Base-by-base conservation (phyloP, 2,113 vertebrate species). In the Platanista minor region DNA sequence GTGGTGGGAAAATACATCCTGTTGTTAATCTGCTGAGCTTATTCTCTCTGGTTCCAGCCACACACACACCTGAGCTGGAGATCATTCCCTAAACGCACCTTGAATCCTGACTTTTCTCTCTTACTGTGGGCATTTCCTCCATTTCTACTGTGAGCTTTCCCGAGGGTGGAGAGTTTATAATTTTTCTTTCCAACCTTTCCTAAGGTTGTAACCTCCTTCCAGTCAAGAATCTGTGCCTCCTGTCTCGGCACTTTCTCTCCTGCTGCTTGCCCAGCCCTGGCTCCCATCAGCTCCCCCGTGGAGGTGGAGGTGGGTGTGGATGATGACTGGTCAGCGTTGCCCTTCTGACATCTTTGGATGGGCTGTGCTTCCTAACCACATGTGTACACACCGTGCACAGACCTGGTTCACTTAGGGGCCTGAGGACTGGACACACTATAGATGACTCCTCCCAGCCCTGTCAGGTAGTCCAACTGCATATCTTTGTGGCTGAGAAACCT, bases 351-450 rank as follows among this genome's bases (percentile, higher is more conserved):
- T 57, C 25, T 54, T 17, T 6, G 23, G 52, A 10, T 39, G 33
- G 23, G 59, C 57, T 46, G 43, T 72, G 72, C 54, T 90, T 59
- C 39, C 36, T 31, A 21, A 29, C 33, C 27, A 1, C 0, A 1
- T 17, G 7, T 85, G 77, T 3, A 4, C 8, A 6, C 29, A 1
- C 29, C 0, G 0, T 14, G 57, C 62, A 49, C 46, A 29, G 81
- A 20, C 39, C 57, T 8, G 43, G 27, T 29, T 74, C 88, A 27
- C 11, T 6, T 12, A 52, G 74, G 43, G 52, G 54, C n/a, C 66
- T 29, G 4, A 52, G 77, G 52, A 57, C 74, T n/a, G 57, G 14
- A 12, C 71, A 41, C 23, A 18, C 17, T 20, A 2, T 36, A 5
- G 11, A 7, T 4, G 11, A 21, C 39, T 36, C 6, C 27, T 54